Conservation (phyloP, 2,797 vertebrate genomes). For the Toxotes lorentzi region DNA sequence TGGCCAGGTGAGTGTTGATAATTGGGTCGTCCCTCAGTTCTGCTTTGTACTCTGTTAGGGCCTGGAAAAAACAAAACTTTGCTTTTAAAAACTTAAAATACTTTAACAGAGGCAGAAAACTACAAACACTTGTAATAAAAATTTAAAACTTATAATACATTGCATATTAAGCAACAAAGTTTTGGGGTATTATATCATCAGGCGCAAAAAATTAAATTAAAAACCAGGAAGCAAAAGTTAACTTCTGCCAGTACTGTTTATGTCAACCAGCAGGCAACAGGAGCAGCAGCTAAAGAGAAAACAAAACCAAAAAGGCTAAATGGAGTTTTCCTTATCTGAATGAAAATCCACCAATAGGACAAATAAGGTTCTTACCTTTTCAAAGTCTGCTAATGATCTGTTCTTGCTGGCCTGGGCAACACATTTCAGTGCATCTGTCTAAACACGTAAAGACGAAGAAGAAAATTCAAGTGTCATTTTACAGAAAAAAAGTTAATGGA, state of each 20-base stretch:
- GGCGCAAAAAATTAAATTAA: not conserved
- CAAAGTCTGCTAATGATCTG: conserved; percentile 98
- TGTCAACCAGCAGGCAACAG: not conserved
- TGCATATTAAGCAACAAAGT: not conserved
- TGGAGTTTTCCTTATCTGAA: not conserved
- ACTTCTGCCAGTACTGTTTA: not conserved
- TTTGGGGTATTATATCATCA: not conserved
- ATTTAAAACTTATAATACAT: not conserved
- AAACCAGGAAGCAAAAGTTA: not conserved
- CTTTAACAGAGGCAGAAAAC: not conserved
- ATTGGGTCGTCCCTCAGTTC: conserved; percentile 98
- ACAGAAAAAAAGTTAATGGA: not conserved
- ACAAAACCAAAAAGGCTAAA: not conserved
- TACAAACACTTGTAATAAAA: not conserved
- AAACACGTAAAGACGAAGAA: conserved; percentile 48
- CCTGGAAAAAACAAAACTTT: conserved; percentile 78
- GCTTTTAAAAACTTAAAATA: not conserved
- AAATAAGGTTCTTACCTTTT: conserved; percentile 88
- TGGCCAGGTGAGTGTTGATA: conserved; percentile 96
- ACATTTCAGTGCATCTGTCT: conserved; percentile 98
- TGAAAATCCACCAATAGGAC: not conserved
- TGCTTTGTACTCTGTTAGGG: conserved; percentile 95
- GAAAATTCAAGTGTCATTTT: not conserved
- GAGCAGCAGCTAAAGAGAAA: not conserved
- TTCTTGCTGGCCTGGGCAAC: conserved; percentile 99